Evolutionary conservation across 2,797 vertebrate genomes (phyloP), one percentile per base, ranked within the genome.

Genomic region (Hozukius guyotensis): DNA sequence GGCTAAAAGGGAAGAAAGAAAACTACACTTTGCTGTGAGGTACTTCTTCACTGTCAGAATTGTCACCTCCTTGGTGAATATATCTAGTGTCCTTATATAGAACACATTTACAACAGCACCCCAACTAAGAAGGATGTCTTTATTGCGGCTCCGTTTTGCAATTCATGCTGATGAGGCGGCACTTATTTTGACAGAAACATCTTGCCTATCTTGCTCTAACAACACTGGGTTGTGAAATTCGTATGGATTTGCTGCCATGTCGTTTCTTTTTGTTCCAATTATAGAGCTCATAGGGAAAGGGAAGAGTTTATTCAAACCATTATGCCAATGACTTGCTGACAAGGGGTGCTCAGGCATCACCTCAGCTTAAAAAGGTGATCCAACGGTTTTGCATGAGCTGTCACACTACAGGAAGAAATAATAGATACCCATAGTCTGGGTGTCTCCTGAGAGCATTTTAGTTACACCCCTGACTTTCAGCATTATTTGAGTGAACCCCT

Each of bases 201-300:
- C 68, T 65, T 46, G 56, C 83, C n/a, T 31, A 16, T 82, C 62
- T 60, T 38, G 42, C 75, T 88, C 52, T 52, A 81, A 80, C 81
- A 81, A 32, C 75, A 62, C 62, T 3, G 55, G 27, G 27, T 67
- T 66, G 59, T 32, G 29, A 70, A 68, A 78, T 63, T 49, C 27
- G 12, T 80, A 86, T 85, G 73, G 83, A 88, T 91, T 90, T 88
- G 71, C 72, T 89, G 88, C 84, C 80, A 81, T 78, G 82, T 81
- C 66, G 25, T 75, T 73, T 77, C 22, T 77, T 85, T 81, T 75
- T 72, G 72, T 60, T 82, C 81, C 89, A 82, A 90, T 87, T 89
- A 90, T 14, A 49, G 60, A 29, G n/a, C 71, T 80, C 63, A 61
- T 8, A 55, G 75, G 56, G 18, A 46, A 72, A 42, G 6, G 52